Evolutionary conservation across 2,888 invertebrate genomes (phyloP).

Genomic region (Acleris sparsana): DNA sequence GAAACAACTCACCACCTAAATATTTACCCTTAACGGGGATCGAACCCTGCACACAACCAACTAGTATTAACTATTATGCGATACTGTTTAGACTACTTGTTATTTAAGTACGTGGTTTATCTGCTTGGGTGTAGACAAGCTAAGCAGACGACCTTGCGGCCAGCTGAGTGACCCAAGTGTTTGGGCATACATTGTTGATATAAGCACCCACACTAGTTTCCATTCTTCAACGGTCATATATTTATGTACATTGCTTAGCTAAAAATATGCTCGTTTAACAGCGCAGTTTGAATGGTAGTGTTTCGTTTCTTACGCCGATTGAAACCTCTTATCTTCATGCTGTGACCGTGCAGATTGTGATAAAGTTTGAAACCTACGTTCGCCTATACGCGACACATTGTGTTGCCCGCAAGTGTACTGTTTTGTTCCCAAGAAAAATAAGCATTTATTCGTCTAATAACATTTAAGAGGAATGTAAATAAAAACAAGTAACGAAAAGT

Average conservation of each 20-base stretch:
- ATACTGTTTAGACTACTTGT: not conserved
- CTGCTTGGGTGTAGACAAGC: slow-evolving; percentile 1
- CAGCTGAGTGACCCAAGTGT: slow-evolving; percentile 22
- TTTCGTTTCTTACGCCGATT: slow-evolving; percentile 14
- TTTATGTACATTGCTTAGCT: slow-evolving; percentile 6
- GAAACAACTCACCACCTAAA: too few species aligned
- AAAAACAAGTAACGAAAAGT: too few species aligned
- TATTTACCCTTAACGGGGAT: too few species aligned
- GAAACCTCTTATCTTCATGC: slow-evolving; percentile 28
- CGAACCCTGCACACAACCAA: too few species aligned
- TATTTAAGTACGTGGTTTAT: slow-evolving; percentile 17
- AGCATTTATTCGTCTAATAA: too few species aligned
- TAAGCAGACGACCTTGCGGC: slow-evolving; percentile 17
- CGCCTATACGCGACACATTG: not conserved
- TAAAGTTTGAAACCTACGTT: slow-evolving; percentile 18
- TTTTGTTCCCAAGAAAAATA: not conserved
- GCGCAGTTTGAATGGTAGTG: not conserved
- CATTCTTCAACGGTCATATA: slow-evolving; percentile 3
- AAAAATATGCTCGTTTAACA: not conserved
- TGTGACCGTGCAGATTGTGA: slow-evolving; percentile 21
- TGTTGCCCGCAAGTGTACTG: not conserved
- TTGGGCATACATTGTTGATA: slow-evolving; percentile 21
- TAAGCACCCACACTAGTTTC: slow-evolving; percentile 24
- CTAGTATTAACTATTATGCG: not conserved
- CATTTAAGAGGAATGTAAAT: too few species aligned